These are phyloP conservation scores for Smittia aterrima DNA, from an alignment of 2,888 invertebrate genomes.

Conservation along the genomic window DNA sequence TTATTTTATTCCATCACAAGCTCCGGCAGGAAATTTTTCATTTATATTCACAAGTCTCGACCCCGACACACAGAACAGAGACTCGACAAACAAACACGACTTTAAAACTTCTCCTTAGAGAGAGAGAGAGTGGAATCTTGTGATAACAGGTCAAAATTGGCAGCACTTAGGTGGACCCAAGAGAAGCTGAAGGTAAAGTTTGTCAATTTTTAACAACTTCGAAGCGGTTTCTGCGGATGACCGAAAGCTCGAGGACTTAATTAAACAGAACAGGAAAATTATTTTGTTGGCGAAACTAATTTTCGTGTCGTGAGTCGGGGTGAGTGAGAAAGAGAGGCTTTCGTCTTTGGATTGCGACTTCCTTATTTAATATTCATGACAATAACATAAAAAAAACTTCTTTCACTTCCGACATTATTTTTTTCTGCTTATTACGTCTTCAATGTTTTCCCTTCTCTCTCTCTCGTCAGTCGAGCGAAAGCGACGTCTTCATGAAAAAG, in stretches of 20 bases:
- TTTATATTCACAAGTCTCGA: conserved; percentile 16
- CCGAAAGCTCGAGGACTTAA: background rate
- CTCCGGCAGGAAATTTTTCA: background rate
- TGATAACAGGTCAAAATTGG: conserved; percentile 8
- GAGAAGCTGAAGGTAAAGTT: conserved; percentile 16
- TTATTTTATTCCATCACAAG: conserved; percentile 24
- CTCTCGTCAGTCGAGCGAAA: background rate
- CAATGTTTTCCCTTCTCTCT: background rate
- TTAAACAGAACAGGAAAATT: conserved; percentile 15
- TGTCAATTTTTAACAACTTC: conserved; percentile 18
- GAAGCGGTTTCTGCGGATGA: background rate
- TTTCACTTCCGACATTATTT: conserved; percentile 4
- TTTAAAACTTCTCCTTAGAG: background rate
- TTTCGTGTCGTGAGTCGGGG: conserved; percentile 7
- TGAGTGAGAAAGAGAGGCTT: background rate
- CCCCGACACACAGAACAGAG: background rate
- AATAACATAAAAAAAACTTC: conserved; percentile 1
- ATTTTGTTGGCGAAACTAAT: conserved; percentile 13
- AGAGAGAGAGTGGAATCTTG: background rate
- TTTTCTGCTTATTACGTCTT: conserved; percentile 21
- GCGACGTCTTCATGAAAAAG: background rate
- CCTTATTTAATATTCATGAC: conserved; percentile 24
- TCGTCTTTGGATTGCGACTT: background rate
- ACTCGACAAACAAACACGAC: background rate
- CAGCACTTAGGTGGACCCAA: background rate